Percentiles rank a stretch among this genome's conserved stretches.
phyloP scores from a whole-genome alignment of 2,797 vertebrate species.

The Poeciliopsis gracilis region DNA sequence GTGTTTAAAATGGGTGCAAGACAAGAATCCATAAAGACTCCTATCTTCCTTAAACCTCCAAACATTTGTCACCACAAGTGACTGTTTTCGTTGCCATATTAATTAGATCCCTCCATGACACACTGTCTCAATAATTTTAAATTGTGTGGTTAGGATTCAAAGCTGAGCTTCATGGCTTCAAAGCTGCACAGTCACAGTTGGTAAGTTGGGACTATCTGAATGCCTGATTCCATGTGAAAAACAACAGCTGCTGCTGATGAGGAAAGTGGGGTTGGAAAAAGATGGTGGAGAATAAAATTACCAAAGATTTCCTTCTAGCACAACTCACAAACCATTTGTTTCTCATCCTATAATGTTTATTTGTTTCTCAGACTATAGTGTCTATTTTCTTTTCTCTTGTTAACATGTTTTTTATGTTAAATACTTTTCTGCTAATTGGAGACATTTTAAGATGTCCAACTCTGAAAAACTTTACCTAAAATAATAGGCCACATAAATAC shows the following conservation, averaged over 20 bases:
- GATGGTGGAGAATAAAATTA: constrained; percentile 1
- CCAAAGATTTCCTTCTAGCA: constrained; percentile 12
- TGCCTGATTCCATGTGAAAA: constrained; percentile 57
- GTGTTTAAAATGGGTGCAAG: not conserved
- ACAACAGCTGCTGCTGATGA: constrained; percentile 70
- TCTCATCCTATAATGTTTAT: not conserved
- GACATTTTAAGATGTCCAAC: not conserved
- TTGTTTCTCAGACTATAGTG: not conserved
- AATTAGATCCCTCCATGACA: not conserved
- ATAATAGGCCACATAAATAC: too few relatives aligned
- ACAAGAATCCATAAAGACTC: not conserved
- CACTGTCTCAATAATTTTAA: not conserved
- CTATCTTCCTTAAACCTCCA: not conserved
- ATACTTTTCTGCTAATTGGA: constrained; percentile 3
- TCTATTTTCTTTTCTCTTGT: not conserved
- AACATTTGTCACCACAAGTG: not conserved
- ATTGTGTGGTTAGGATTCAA: not conserved
- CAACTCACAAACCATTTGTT: constrained; percentile 15
- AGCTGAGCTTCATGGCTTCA: not conserved
- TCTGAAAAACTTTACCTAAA: too few relatives aligned
- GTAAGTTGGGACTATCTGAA: constrained; percentile 18
- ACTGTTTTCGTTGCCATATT: not conserved
- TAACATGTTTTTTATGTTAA: not conserved
- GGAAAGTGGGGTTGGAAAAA: constrained; percentile 24
- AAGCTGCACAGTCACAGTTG: constrained; percentile 3